Evolutionary conservation across 1,140 invertebrate genomes (phyloP).

Genomic region (Doryteuthis pealeii): DNA sequence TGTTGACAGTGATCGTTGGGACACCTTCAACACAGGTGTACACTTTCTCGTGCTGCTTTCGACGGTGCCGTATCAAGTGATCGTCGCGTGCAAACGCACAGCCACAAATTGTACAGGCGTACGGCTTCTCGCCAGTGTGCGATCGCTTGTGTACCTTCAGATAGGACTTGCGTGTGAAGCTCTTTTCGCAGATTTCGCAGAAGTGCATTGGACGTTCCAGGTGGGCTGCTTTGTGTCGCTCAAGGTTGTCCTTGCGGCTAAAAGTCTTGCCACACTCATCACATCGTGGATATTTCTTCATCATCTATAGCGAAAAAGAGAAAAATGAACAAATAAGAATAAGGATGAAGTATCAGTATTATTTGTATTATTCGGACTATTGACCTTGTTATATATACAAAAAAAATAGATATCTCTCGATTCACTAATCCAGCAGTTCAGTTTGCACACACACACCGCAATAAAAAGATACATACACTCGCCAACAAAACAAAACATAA

Average conservation of each 20-base stretch:
- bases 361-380: too few relatives aligned
- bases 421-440: too few relatives aligned
- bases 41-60: not conserved
- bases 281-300: constrained; percentile 6
- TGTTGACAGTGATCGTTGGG: not conserved
- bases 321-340: too few relatives aligned
- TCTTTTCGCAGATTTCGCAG: constrained; percentile 19
- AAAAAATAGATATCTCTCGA: too few relatives aligned
- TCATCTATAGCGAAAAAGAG: not conserved
- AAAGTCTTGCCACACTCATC: not conserved
- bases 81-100: not conserved
- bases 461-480: too few relatives aligned
- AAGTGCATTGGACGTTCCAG: not conserved
- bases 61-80: constrained; percentile 1
- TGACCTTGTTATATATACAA: too few relatives aligned
- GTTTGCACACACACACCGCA: too few relatives aligned
- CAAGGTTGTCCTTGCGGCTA: not conserved
- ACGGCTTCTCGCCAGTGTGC: constrained; percentile 37
- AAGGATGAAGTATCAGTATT: too few relatives aligned
- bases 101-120: constrained; percentile 20
- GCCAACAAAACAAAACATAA: too few relatives aligned
- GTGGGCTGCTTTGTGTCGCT: not conserved
- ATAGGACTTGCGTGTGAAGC: constrained; percentile 19
- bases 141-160: constrained; percentile 33
- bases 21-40: not conserved